Base-by-base conservation (phyloP, 2,113 vertebrate species). In the Alectura lathami region DNA sequence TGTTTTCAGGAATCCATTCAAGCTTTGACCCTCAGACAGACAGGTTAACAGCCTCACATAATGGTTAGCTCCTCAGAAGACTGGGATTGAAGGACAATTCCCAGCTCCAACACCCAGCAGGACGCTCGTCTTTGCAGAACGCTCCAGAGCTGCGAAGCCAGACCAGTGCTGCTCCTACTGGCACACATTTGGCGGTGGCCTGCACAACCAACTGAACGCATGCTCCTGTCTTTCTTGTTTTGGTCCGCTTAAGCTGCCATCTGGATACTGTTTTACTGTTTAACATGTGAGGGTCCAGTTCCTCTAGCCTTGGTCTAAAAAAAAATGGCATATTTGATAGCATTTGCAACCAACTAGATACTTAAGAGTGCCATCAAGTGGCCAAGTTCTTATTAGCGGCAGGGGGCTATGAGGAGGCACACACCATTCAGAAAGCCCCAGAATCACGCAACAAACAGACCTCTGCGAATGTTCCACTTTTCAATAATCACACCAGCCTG, bases 311-410 rank as follows among this genome's bases (percentile, higher is more conserved):
- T 9, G 12, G 22, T 64, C 34, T 21, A 24, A 1, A 21, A 83
- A 88, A n/a, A 18, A 82, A 89, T 13, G 29, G 8, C 18, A 36
- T 30, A 24, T 21, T 70, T 40, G 14, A 62, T 4, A 72, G 26
- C 26, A 16, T 68, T 70, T 57, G 21, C 62, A 76, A 62, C 9
- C 30, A 48, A 94, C 78, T 84, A 86, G 94, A 94, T 86, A 96
- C 95, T 95, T 92, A 95, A 97, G 80, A 97, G 86, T 95, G 97
- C 96, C 96, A 96, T 89, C 97, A 94, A 94, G 96, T 64, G 97
- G 96, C 47, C 73, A 89, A 89, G 40, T 6, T 13, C 48, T 57
- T 21, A 36, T 42, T 64, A 72, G 48, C 64, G 14, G 47, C 54
- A 48, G 8, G 17, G 30, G 34, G 45, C 32, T 87, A 89, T 40